Base-by-base conservation (phyloP, 1,140 invertebrate genomes). In the Caligus rogercresseyi region DNA sequence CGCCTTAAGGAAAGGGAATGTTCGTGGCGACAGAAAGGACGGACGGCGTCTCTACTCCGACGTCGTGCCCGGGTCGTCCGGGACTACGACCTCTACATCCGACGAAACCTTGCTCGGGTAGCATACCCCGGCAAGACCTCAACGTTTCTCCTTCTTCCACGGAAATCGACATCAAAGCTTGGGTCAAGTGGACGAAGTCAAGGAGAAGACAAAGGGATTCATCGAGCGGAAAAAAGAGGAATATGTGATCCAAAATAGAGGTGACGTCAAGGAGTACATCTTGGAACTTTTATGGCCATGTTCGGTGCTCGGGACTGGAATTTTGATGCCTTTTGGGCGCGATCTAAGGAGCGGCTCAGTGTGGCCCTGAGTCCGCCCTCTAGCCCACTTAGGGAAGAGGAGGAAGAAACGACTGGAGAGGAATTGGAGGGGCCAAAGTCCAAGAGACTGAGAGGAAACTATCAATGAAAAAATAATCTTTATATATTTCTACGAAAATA, bases 41-140 rank as follows among this genome's bases (percentile, higher is more conserved):
- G 0, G 79, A 80, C 77, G 92, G 93, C 24, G 91, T 98, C 1
- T 98, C 93, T 1, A 99, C 95, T 7, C 92, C 14, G 95, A 98
- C 72, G 88, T 99, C 62, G 93, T 98, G 91, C 93, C 14, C 78
- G 95, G 67, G 98, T 99, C 71, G 95, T 98, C 1, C 83, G 87
- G 70, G 95, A 99, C 76, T 99, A 99, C 74, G 94, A 99, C 74
- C 83, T 97, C 54, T 99, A 98, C 75, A 93, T 98, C 16, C 78
- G 95, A 66, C 79, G 96, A 67, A 99, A 99, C 77, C 78, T 99
- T 65, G 88, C 89, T 15, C 78, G 96, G 62, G 96, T n/a, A n/a
- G 96, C 96, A 0, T 98, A 98, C 72, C 89, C 55, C 90, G 91
- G 51, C 96, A 98, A 76, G 94, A 99, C 71, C 79, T 99, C 3